phyloP scores from a whole-genome alignment of 37 sponge, comb jelly and placozoan species.

The Spongilla lacustris region DNA sequence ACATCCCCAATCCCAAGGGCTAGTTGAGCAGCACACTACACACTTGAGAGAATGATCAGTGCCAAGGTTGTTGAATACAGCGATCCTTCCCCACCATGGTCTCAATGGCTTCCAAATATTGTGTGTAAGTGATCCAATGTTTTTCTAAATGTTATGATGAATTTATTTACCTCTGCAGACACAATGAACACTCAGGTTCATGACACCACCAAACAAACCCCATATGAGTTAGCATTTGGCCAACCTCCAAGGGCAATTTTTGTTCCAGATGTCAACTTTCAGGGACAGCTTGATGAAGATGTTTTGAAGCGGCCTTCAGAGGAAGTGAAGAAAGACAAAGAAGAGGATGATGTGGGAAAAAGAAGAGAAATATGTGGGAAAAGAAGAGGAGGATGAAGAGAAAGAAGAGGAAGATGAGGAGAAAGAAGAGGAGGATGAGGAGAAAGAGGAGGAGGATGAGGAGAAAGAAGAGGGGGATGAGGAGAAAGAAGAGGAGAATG shows the following conservation, averaged over 20 bases:
- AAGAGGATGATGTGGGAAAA: neutral
- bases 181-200: conserved; percentile 52
- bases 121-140: conserved; percentile 23
- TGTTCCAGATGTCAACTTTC: conserved; percentile 21
- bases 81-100: conserved; percentile 18
- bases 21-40: conserved; percentile 50
- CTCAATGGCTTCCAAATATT: conserved; percentile 25
- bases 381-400: too few species aligned
- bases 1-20: conserved; percentile 38
- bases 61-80: conserved; percentile 15
- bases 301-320: conserved; percentile 2
- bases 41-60: conserved; percentile 26
- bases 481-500: too few species aligned
- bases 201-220: conserved; percentile 44
- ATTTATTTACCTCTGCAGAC: conserved; percentile 3
- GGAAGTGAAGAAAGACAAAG: neutral
- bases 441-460: too few species aligned
- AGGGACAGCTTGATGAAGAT: conserved; percentile 30
- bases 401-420: too few species aligned
- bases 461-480: too few species aligned
- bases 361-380: too few species aligned
- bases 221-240: conserved; percentile 61
- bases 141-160: neutral
- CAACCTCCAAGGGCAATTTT: conserved; percentile 40
- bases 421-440: too few species aligned